phyloP scores from a whole-genome alignment of 2,113 vertebrate species.

The Eidolon helvum region DNA sequence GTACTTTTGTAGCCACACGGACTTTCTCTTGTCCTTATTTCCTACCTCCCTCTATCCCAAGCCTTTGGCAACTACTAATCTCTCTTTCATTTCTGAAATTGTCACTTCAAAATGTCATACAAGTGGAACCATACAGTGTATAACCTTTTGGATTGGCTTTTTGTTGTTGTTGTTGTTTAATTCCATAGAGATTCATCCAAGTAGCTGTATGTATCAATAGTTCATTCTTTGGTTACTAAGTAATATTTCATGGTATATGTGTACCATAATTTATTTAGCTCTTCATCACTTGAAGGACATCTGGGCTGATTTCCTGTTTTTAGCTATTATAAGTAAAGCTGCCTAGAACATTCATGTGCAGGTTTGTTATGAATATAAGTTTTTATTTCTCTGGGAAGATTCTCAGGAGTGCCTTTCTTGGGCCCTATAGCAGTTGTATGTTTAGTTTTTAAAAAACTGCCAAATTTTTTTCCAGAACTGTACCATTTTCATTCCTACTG shows the following conservation, averaged over 20 bases:
- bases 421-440: not conserved
- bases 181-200: not conserved
- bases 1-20: not conserved
- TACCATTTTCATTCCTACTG: not conserved
- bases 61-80: not conserved
- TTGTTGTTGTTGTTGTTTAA: not conserved
- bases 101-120: not conserved
- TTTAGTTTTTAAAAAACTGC: not conserved
- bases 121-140: not conserved
- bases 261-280: not conserved
- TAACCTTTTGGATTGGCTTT: not conserved
- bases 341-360: not conserved
- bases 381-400: not conserved
- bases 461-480: not conserved
- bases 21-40: not conserved
- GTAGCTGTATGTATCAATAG: not conserved
- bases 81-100: conserved; percentile 3
- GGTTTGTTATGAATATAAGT: not conserved
- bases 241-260: not conserved
- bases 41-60: not conserved
- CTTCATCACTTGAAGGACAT: not conserved
- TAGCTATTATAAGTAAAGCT: not conserved
- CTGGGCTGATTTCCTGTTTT: not conserved
- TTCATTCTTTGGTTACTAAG: not conserved
- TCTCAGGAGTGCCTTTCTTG: not conserved